A percentile compares a stretch with the other conserved stretches of the same genome.
Evolutionary conservation across 2,113 vertebrate species (phyloP).

Genomic region (Laticauda laticaudata): DNA sequence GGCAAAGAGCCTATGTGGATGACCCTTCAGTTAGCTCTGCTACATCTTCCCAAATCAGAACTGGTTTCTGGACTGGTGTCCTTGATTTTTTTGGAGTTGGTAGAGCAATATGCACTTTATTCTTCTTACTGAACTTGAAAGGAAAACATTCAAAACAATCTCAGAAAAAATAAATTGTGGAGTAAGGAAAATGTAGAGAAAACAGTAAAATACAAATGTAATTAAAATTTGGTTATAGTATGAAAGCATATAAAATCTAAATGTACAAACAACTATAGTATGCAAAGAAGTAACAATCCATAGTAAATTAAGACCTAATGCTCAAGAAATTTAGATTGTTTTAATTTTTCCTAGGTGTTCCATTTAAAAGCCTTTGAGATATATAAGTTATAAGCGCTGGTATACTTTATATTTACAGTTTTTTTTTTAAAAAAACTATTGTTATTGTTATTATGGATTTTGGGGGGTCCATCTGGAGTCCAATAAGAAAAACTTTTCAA

Average conservation of each 20-base stretch:
- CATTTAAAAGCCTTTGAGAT: slow-evolving; percentile 56
- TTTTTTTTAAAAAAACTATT: slow-evolving; percentile 30
- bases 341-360: slow-evolving; percentile 53
- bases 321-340: slow-evolving; percentile 56
- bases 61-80: background rate
- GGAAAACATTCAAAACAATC: slow-evolving; percentile 31
- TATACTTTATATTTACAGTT: slow-evolving; percentile 16
- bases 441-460: slow-evolving; percentile 35
- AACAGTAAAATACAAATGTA: slow-evolving; percentile 53
- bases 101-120: slow-evolving; percentile 12
- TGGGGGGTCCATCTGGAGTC: background rate
- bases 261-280: slow-evolving; percentile 58
- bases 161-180: slow-evolving; percentile 52
- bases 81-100: background rate
- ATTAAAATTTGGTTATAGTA: slow-evolving; percentile 43
- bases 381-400: slow-evolving; percentile 50
- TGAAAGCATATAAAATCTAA: slow-evolving; percentile 56
- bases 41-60: background rate
- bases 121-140: slow-evolving; percentile 18
- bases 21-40: background rate
- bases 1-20: background rate
- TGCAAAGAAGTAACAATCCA: slow-evolving; percentile 57
- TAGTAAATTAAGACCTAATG: slow-evolving; percentile 45
- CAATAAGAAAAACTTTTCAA: slow-evolving; percentile 43
- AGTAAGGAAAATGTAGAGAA: slow-evolving; percentile 44